Conservation (phyloP, 2,113 vertebrate genomes). For the Thunnus maccoyii region DNA sequence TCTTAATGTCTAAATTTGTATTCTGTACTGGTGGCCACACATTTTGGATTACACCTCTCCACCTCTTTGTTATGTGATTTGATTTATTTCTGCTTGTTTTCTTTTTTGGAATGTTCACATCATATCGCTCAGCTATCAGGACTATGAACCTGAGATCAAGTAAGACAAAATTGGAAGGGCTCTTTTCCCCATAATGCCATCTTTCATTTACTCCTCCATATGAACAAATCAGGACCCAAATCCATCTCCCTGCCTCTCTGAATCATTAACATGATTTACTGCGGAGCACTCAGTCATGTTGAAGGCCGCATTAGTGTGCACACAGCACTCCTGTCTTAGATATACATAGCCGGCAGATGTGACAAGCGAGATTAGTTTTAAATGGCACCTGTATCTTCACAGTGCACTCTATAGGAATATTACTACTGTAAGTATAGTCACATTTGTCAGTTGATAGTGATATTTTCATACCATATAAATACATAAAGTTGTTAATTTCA, state of each 20-base stretch:
- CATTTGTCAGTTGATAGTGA: neutral
- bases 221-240: slow-evolving; percentile 80
- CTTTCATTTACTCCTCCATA: slow-evolving; percentile 85
- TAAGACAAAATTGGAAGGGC: slow-evolving; percentile 92
- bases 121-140: slow-evolving; percentile 93
- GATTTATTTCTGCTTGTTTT: slow-evolving; percentile 76
- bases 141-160: slow-evolving; percentile 98
- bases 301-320: slow-evolving; percentile 63
- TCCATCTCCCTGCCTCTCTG: slow-evolving; percentile 52
- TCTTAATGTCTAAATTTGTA: slow-evolving; percentile 33
- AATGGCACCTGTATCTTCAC: slow-evolving; percentile 53
- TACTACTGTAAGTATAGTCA: neutral
- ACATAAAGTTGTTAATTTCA: no score
- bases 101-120: slow-evolving; percentile 87
- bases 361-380: slow-evolving; percentile 64
- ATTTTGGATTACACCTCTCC: slow-evolving; percentile 16
- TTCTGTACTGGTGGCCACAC: slow-evolving; percentile 20
- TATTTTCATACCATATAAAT: no score
- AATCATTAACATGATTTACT: slow-evolving; percentile 73
- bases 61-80: slow-evolving; percentile 36
- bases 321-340: slow-evolving; percentile 57
- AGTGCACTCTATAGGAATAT: slow-evolving; percentile 32
- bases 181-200: slow-evolving; percentile 53
- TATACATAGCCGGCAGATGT: slow-evolving; percentile 55
- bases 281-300: slow-evolving; percentile 56